Evolutionary conservation across 2,113 vertebrate genomes (phyloP).

Genomic region (Casuarius casuarius): DNA sequence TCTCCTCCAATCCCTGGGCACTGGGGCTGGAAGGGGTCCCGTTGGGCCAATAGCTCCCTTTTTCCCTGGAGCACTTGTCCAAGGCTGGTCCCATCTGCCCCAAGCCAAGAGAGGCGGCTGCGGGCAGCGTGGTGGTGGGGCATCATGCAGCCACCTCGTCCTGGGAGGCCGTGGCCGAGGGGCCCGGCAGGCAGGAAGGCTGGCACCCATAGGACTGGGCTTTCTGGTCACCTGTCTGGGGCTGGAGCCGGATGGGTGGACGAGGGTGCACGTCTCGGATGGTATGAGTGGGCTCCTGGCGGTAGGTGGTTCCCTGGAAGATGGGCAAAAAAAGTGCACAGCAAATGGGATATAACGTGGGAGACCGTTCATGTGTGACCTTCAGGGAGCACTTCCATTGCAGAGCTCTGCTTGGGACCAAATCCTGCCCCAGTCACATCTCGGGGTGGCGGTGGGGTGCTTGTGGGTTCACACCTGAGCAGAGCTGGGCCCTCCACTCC

Average conservation of each 20-base stretch:
- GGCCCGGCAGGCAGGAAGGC: too few species aligned
- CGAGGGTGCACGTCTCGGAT: too few species aligned
- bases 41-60: neutral
- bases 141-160: neutral
- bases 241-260: neutral
- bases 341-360: too few species aligned
- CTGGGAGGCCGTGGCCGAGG: too few species aligned
- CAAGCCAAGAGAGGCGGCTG: neutral
- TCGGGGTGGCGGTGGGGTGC: neutral
- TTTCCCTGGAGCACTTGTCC: neutral
- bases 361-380: too few species aligned
- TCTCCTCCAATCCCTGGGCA: neutral
- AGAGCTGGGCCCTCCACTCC: neutral
- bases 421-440: neutral
- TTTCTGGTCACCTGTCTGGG: neutral
- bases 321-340: neutral
- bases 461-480: neutral
- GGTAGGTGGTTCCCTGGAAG: neutral
- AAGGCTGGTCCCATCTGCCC: accelerated
- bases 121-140: neutral
- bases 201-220: neutral
- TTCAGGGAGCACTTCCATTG: too few species aligned
- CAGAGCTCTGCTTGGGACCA: neutral
- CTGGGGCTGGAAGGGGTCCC: neutral
- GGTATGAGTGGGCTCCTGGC: too few species aligned